Evolutionary conservation across 1,140 invertebrate genomes (phyloP), one percentile per base, ranked within the genome.

Genomic region (Pomacea maculata): DNA sequence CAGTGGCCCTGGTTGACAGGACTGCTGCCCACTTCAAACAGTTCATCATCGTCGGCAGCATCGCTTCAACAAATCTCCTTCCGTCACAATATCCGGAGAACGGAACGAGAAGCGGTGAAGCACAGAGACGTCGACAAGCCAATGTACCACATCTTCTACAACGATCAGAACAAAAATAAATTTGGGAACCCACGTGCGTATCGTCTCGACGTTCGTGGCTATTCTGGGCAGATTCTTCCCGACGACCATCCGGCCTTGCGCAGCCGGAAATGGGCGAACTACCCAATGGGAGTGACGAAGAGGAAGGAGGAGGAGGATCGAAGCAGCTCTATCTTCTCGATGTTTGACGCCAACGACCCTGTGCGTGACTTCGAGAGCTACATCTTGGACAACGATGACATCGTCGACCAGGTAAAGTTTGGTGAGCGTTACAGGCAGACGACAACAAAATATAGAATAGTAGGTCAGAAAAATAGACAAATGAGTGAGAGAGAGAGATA

Each of bases 301-400:
- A 73, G 80, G 17, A 88, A 89, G 55, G 86, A 88, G 52, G 75
- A 83, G 17, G 88, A 89, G 76, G 67, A 68, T 8, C 57, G 75
- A 14, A 89, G 86, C 74, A 87, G 86, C 75, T 89, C 88, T 11
- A 83, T 87, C 25, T 86, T 86, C 72, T 78, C 84, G 25, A 81
- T 79, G 68, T 87, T 81, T 79, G 88, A 89, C 84, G 74, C 78
- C 57, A 73, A 75, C 19, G 79, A 88, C 52, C 86, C 84, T 25
- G 82, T 87, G 19, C 84, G 87, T 1, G 85, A 86, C 79, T 89
- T 89, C 81, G 78, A 88, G 25, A 79, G 75, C 10, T 89, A 70
- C 74, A 72, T 87, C 25, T 79, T 84, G 34, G 87, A 89, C 77
- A 79, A 87, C 72, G 87, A 88, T 72, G 81, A 67, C 29, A 87